phyloP scores from a whole-genome alignment of 1,140 invertebrate species.

The Varroa destructor region DNA sequence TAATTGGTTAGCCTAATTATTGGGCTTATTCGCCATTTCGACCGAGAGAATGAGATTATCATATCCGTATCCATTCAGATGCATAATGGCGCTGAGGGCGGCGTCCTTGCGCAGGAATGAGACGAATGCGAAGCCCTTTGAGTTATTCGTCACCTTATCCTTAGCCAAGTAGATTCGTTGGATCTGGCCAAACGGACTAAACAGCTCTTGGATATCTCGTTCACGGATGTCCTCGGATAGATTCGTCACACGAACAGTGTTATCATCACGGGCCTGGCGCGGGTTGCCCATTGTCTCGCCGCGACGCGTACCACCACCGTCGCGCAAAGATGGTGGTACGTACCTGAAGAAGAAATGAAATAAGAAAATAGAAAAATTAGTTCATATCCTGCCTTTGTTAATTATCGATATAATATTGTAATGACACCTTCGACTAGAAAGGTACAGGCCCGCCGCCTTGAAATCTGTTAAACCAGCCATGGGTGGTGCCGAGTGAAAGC shows the following conservation, averaged over 20 bases:
- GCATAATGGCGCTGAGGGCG: slow-evolving; percentile 75
- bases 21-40: slow-evolving; percentile 80
- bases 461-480: too few relatives aligned
- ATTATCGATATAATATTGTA: too few relatives aligned
- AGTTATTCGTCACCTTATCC: slow-evolving; percentile 55
- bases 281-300: slow-evolving; percentile 54
- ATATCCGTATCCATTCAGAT: slow-evolving; percentile 86
- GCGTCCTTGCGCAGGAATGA: slow-evolving; percentile 78
- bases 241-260: slow-evolving; percentile 91
- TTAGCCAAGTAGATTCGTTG: slow-evolving; percentile 44
- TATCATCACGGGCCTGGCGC: slow-evolving; percentile 48
- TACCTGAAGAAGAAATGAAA: slow-evolving; percentile 41
- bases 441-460: too few relatives aligned
- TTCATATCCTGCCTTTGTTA: too few relatives aligned
- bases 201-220: slow-evolving; percentile 29
- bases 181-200: slow-evolving; percentile 32
- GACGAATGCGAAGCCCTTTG: slow-evolving; percentile 75
- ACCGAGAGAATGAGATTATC: slow-evolving; percentile 95
- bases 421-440: too few relatives aligned
- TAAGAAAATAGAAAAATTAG: too few relatives aligned
- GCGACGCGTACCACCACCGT: slow-evolving; percentile 56
- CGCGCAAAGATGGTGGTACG: slow-evolving; percentile 71
- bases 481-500: too few relatives aligned
- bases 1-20: slow-evolving; percentile 20
- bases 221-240: slow-evolving; percentile 66